Evolutionary conservation across 2,888 invertebrate species (phyloP), one percentile per base, ranked within the genome.

Genomic region (Ormyrus thymus): DNA sequence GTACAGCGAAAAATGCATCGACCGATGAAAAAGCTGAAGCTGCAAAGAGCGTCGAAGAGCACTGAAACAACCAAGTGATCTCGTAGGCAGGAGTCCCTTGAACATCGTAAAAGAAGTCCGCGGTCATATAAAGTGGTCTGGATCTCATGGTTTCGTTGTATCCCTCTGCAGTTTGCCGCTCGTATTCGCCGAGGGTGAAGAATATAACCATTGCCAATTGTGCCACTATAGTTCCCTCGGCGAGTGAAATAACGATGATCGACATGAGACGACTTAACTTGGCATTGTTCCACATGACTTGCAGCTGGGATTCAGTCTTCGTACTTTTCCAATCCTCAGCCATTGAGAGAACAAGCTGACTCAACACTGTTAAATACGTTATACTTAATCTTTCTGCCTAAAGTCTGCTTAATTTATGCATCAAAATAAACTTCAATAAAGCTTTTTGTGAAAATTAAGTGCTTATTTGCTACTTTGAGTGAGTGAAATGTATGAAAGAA

Each of bases 1-100:
- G 70, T 45, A 76, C 79, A 15, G 72, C 70, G 10, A 81, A 81
- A 46, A 81, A 80, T 8, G 77, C 78, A 46, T 80, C 78, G 15
- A 81, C 56, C 1, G 78, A 69, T 13, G 74, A 66, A 61, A 78
- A 82, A 2, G 76, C 68, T 0, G 79, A 50, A 11, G 78, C 79
- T 0, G 77, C 80, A 9, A 80, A 66, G 11, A 78, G 7, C 7
- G 61, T 53, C 7, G 77, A 70, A 2, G 51, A 71, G 10, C 61
- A 80, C 50, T 80, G 77, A 9, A 77, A 59, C 1, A 77, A 7
- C 65, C 69, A 80, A 1, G n/a, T 74, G 45, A 80, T 66, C 46
- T 80, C 80, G 13, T 71, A 80, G 1, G 11, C 4, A 0, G 80
- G 80, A 45, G 55, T 77, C 8, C 15, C 56, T 62, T 77, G 50